phyloP scores from a whole-genome alignment of 2,888 invertebrate species.

The Tiliacea aurago region DNA sequence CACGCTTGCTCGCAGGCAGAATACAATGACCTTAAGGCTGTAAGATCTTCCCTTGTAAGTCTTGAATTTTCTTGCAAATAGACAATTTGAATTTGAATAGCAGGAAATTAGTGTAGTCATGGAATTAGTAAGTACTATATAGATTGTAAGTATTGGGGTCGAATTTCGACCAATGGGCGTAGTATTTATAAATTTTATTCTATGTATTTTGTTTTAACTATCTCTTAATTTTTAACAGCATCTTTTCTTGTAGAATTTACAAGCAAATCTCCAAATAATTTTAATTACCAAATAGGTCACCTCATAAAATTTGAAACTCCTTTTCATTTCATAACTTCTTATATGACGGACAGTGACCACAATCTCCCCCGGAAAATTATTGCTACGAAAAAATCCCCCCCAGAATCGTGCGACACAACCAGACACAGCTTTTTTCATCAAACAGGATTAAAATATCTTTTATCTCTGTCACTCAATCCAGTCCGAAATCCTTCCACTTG shows the following conservation, averaged over 20 bases:
- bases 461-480: constrained; percentile 77
- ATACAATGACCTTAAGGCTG: too few species aligned
- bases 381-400: neutral
- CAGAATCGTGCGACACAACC: constrained; percentile 14
- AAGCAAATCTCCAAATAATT: neutral
- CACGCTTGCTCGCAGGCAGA: too few species aligned
- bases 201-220: neutral
- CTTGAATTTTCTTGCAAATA: too few species aligned
- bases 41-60: too few species aligned
- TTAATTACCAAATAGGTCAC: neutral
- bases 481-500: constrained; percentile 61
- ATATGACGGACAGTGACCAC: constrained; percentile 1
- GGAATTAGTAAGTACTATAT: too few species aligned
- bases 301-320: neutral
- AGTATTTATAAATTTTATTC: neutral
- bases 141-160: too few species aligned
- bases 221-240: neutral
- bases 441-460: constrained; percentile 71
- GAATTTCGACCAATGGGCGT: too few species aligned
- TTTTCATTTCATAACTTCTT: neutral
- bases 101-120: too few species aligned
- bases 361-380: neutral
- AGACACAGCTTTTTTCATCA: constrained; percentile 61
- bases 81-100: too few species aligned
- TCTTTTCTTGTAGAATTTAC: neutral